Conservation (phyloP, 2,888 invertebrate species). For the Drosophila kanekoi region DNA sequence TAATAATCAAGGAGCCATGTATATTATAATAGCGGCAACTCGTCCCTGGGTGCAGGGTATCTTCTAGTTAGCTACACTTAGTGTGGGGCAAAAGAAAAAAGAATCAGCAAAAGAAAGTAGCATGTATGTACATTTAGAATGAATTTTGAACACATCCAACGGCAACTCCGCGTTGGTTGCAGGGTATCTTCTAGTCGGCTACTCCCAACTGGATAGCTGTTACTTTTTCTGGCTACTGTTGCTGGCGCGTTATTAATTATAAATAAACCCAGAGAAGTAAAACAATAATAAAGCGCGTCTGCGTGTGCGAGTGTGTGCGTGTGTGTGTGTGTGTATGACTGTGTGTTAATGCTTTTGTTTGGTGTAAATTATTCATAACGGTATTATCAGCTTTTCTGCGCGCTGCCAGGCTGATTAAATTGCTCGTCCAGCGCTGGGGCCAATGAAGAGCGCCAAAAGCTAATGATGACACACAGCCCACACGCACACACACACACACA, state of each 20-base stretch:
- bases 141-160: no score
- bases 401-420: conserved; percentile 75
- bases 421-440: conserved; percentile 43
- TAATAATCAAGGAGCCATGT: no score
- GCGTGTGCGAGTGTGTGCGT: conserved; percentile 14
- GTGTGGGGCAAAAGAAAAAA: no score
- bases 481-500: conserved; percentile 1
- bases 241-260: conserved; percentile 65
- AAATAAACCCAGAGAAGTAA: conserved; percentile 54
- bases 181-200: neutral
- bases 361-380: conserved; percentile 77
- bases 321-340: conserved; percentile 1
- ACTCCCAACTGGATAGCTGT: neutral
- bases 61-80: no score
- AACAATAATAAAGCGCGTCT: conserved; percentile 46
- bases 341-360: conserved; percentile 36
- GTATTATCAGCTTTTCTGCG: conserved; percentile 75
- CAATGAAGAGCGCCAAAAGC: conserved; percentile 41
- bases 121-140: no score
- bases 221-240: conserved; percentile 23
- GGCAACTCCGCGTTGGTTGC: no score
- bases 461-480: conserved; percentile 55
- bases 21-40: no score
- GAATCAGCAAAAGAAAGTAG: no score
- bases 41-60: no score